phyloP scores from a whole-genome alignment of 2,113 vertebrate genomes.

The Picathartes gymnocephalus region DNA sequence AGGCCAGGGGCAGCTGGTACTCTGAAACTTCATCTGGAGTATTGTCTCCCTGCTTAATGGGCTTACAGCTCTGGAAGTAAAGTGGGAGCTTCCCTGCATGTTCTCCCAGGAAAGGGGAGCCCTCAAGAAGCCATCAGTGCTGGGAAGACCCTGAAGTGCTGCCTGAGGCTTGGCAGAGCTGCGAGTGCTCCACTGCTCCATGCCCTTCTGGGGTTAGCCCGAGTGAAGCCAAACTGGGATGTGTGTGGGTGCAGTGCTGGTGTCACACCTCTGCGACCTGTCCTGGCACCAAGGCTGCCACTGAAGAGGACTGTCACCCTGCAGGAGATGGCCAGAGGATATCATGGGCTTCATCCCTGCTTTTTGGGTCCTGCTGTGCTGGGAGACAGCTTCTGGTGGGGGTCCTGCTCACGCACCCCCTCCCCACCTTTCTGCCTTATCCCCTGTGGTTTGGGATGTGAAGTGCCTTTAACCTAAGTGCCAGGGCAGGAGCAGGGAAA shows the following conservation, averaged over 20 bases:
- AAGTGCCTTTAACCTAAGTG: neutral
- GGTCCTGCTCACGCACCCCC: neutral
- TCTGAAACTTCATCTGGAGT: neutral
- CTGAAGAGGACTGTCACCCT: rapidly evolving
- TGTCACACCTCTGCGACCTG: neutral
- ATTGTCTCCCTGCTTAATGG: neutral
- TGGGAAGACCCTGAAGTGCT: neutral
- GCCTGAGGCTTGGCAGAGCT: neutral
- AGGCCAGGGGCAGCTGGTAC: neutral
- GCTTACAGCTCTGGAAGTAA: neutral
- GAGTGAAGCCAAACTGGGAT: rapidly evolving
- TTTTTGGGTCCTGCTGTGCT: rapidly evolving
- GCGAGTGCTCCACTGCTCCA: rapidly evolving
- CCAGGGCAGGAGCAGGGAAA: neutral
- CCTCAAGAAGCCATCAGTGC: neutral
- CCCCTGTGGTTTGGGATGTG: neutral
- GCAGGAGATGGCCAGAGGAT: neutral
- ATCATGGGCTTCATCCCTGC: neutral
- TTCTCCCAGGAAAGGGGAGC: neutral
- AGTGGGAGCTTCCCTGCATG: neutral
- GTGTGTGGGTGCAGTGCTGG: neutral
- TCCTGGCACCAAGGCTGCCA: neutral
- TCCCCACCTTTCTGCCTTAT: neutral
- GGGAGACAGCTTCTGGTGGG: neutral
- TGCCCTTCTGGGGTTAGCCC: neutral